Base-by-base conservation (phyloP, 2,888 invertebrate genomes). In the Coelopa pilipes region DNA sequence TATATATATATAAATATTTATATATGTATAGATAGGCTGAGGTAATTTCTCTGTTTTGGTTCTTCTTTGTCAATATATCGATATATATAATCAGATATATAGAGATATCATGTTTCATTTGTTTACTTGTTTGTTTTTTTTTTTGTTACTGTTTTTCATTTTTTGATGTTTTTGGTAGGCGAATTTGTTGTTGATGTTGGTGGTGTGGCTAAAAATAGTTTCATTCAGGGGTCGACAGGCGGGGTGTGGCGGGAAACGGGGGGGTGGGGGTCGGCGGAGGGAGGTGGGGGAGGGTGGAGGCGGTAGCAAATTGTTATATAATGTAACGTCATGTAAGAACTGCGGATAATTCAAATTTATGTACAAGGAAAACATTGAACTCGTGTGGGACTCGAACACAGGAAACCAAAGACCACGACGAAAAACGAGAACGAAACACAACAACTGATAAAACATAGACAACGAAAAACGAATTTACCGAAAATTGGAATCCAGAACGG, bases 81-180 rank as follows among this genome's bases (percentile, higher is more conserved):
- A 60, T 53, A 68, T 45, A 55, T 19, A 67, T 12, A n/a, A n/a
- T 34, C 34, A 7, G 4, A 34, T 34, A 74, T 21, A 50, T 59
- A 70, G 13, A 76, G 65, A 67, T 73, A 72, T 74, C 17, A 75
- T 78, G 78, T 79, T 80, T 77, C 79, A 81, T 81, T 81, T 81
- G 81, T 80, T 79, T 81, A 80, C 81, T 80, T 80, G 80, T 81
- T 77, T 78, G 76, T 73, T 73, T 66, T 46, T 21, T 49, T 49
- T 24, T 49, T 62, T 55, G 47, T 57, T 69, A 17, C 49, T 70
- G 70, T 70, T 70, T 59, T 49, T 49, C 21, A 34, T 34, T 57
- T 69, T 17, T 60, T 70, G 70, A 60, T 19, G 62, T 62, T 62
- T 46, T 49, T 60, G 34, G n/a, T n/a, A n/a, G n/a, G n/a, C n/a